Conservation (phyloP, 1,140 invertebrate genomes). For the Hypsibius dujardini region DNA sequence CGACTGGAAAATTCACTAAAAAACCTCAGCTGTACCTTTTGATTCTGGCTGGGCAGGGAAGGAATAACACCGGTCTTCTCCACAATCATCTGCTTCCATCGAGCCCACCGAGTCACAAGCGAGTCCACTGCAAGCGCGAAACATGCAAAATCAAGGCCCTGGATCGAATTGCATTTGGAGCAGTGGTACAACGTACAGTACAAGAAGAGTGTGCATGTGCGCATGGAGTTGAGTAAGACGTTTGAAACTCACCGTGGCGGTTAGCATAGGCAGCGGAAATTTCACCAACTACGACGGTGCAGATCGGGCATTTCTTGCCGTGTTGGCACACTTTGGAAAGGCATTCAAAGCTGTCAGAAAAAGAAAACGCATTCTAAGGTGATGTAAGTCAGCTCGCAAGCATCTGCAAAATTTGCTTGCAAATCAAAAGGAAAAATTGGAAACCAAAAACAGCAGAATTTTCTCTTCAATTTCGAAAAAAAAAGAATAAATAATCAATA, state of each 20-base stretch:
- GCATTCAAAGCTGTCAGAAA: slow-evolving; percentile 16
- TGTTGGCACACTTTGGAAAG: not conserved
- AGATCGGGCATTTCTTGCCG: slow-evolving; percentile 14
- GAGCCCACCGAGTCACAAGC: slow-evolving; percentile 9
- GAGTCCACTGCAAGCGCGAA: not conserved
- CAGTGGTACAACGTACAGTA: too few relatives aligned
- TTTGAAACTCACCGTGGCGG: not conserved
- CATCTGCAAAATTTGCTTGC: too few relatives aligned
- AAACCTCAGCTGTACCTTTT: too few relatives aligned
- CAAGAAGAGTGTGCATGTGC: too few relatives aligned
- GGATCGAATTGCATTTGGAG: too few relatives aligned
- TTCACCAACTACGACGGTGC: not conserved
- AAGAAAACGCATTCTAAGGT: not conserved
- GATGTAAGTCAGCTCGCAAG: too few relatives aligned
- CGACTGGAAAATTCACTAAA: too few relatives aligned
- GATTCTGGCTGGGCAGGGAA: not conserved
- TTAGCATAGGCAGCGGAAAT: not conserved
- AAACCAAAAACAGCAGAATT: not conserved
- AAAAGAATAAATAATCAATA: too few relatives aligned
- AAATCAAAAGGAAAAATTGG: not conserved
- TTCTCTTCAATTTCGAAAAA: not conserved
- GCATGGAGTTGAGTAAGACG: too few relatives aligned
- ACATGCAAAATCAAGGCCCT: not conserved
- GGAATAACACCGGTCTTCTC: not conserved
- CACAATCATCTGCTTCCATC: not conserved